These are phyloP conservation scores for Spermophilus dauricus DNA, from an alignment of 2,113 vertebrate genomes.

Conservation along the genomic window DNA sequence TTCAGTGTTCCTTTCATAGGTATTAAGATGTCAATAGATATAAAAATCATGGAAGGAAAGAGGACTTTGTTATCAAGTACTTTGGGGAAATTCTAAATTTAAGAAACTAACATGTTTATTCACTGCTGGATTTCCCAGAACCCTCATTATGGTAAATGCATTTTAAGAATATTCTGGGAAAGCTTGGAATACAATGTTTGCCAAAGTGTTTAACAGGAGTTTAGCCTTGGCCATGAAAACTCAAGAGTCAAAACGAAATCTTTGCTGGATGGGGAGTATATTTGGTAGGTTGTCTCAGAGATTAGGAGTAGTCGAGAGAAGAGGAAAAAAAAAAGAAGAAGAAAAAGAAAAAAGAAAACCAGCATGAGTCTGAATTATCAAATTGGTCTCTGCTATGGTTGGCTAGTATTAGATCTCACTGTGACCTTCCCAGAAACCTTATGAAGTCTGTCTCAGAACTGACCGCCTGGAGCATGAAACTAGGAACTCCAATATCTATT, in stretches of 20 bases:
- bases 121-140: neutral
- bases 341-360: neutral
- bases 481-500: neutral
- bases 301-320: neutral
- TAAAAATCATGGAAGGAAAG: neutral
- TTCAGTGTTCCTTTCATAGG: neutral
- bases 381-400: neutral
- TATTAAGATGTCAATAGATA: neutral
- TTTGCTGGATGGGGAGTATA: neutral
- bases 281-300: neutral
- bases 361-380: neutral
- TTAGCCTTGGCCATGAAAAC: neutral
- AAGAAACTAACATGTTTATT: neutral
- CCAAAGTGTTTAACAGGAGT: neutral
- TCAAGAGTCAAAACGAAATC: neutral
- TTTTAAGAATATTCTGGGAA: neutral
- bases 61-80: neutral
- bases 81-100: neutral
- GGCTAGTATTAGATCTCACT: neutral
- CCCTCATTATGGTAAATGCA: neutral
- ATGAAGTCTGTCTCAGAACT: neutral
- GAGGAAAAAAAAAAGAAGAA: neutral
- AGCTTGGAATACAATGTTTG: neutral
- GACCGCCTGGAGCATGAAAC: neutral
- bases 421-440: neutral